Conservation (phyloP, 2,113 vertebrate species). For the Myotis davidii region DNA sequence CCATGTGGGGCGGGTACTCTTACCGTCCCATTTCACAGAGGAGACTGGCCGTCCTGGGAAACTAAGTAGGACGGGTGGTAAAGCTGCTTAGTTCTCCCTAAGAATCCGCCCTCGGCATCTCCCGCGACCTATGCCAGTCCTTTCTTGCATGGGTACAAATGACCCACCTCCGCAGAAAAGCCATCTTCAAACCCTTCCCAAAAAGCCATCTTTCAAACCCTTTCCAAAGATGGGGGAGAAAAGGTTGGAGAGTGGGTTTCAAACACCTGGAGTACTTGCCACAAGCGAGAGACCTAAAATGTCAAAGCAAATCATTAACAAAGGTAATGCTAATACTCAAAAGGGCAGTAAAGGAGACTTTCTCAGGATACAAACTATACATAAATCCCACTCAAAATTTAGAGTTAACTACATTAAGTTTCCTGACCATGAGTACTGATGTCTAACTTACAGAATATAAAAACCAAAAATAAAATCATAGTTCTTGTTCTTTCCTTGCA, state of each 20-base stretch:
- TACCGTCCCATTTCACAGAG: background rate
- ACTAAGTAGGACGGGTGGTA: background rate
- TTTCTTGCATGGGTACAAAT: background rate
- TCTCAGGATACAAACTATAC: background rate
- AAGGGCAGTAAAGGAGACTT: background rate
- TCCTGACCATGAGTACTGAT: background rate
- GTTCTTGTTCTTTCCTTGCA: slow-evolving; percentile 5
- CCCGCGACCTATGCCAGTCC: background rate
- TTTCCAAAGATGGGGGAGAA: background rate
- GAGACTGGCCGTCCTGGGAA: background rate
- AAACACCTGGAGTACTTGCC: background rate
- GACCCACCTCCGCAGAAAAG: background rate
- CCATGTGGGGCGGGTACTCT: background rate
- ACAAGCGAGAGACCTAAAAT: slow-evolving; percentile 20
- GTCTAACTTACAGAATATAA: slow-evolving; percentile 44
- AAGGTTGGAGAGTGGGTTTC: background rate
- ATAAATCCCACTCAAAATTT: slow-evolving; percentile 32
- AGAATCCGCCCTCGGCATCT: background rate
- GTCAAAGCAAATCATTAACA: slow-evolving; percentile 31
- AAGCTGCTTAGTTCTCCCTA: background rate
- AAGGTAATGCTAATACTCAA: background rate
- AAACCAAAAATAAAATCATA: slow-evolving; percentile 1
- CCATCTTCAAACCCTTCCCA: background rate
- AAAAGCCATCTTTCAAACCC: background rate
- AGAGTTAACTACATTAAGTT: background rate